Base-by-base conservation (phyloP, 2,888 invertebrate species). In the Acanthosepion pharaonis region DNA sequence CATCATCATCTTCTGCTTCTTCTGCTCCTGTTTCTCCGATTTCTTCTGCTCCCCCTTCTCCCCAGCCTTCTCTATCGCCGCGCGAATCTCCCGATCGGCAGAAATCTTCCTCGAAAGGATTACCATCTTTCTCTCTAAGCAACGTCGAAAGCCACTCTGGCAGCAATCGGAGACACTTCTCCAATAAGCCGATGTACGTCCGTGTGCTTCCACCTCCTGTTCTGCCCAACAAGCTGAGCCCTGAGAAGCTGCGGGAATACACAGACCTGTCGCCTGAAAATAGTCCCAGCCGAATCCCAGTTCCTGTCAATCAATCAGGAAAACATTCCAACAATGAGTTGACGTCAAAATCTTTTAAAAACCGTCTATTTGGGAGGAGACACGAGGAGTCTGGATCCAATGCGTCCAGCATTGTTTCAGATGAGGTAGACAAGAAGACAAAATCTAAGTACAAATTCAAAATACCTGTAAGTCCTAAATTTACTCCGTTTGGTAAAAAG, bases 91-190 rank as follows among this genome's bases (percentile, higher is more conserved):
- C 78, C 15, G 78, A 33, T n/a, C n/a, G 15, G 11, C 78, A 78
- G 78, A 78, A 78, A 33, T 33, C 78, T 11, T 3, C n/a, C 78
- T 23, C 5, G 15, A 78, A 78, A 78, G 78, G n/a, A 11, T 5
- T 78, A 23, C 78, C 78, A 15, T n/a, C 53, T n/a, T 93, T 53
- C 25, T 93, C 93, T 23, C 53, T 93, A 23, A 93, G 93, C 53
- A 93, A 93, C 9, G 93, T 53, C 49, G 93, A 93, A 93, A 93
- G 93, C 15, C 93, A 93, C 2, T 53, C 49, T 5, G 93, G 53
- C 33, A 28, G 51, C 18, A 2, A 4, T 2, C 11, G n/a, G 53
- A 51, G 18, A 28, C 11, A 28, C 28, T n/a, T 53, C n/a, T 49
- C 93, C 28, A 51, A 15, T 2, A 93, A 49, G 28, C 53, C 93